phyloP scores from a whole-genome alignment of 2,888 invertebrate species.

The Nasonia oneida region DNA sequence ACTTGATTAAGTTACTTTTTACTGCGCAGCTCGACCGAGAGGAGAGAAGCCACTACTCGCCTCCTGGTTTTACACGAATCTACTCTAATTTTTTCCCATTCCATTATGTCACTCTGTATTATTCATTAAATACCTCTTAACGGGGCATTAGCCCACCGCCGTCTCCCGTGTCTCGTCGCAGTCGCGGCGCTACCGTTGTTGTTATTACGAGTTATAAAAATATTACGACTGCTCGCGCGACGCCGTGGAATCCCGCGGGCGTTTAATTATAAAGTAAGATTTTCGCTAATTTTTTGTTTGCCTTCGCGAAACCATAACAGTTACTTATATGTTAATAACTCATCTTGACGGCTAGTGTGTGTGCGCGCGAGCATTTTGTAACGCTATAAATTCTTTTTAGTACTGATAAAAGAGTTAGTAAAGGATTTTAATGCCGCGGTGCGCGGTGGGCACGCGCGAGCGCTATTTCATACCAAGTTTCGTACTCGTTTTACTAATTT shows the following conservation, averaged over 20 bases:
- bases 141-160: constrained; percentile 12
- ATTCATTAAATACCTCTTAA: constrained; percentile 56
- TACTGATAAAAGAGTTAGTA: constrained; percentile 63
- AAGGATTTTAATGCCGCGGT: constrained; percentile 56
- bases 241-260: constrained; percentile 29
- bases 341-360: constrained; percentile 56
- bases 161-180: neutral
- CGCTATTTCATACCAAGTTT: constrained; percentile 52
- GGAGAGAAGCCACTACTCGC: neutral
- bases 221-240: constrained; percentile 45
- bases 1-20: constrained; percentile 62
- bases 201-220: constrained; percentile 57
- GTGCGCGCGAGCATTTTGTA: constrained; percentile 54
- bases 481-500: constrained; percentile 61
- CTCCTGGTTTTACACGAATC: constrained; percentile 35
- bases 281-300: constrained; percentile 55
- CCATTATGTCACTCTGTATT: constrained; percentile 55
- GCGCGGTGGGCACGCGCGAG: neutral
- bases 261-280: constrained; percentile 63
- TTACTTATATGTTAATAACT: constrained; percentile 59
- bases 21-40: constrained; percentile 47
- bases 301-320: constrained; percentile 56
- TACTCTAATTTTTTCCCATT: constrained; percentile 51
- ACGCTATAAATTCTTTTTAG: constrained; percentile 64
- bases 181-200: constrained; percentile 19